Conservation (phyloP, 2,113 vertebrate species). For the Psilopogon haemacephalus region DNA sequence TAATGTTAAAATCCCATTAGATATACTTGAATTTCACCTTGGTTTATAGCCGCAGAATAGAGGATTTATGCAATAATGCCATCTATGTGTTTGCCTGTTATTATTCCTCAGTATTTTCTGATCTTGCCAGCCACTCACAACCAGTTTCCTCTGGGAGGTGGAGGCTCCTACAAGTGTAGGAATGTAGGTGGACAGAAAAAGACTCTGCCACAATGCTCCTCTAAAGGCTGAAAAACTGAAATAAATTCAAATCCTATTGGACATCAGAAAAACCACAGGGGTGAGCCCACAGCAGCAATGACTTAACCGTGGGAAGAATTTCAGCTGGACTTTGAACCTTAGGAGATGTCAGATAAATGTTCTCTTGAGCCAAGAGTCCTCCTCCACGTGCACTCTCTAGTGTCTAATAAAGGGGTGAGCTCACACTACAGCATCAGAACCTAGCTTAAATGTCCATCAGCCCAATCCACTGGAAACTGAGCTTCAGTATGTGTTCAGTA, state of each 20-base stretch:
- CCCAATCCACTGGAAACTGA: constrained; percentile 37
- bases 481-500: background rate
- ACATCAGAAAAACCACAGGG: background rate
- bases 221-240: background rate
- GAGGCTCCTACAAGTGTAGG: background rate
- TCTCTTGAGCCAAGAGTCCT: constrained; percentile 20
- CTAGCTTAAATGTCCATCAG: constrained; percentile 28
- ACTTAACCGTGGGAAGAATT: constrained; percentile 56
- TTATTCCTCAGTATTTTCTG: background rate
- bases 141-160: background rate
- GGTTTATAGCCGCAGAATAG: background rate
- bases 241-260: background rate
- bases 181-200: background rate
- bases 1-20: background rate
- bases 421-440: constrained; percentile 47
- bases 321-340: constrained; percentile 56
- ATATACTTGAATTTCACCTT: background rate
- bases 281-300: constrained; percentile 33
- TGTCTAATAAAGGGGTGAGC: constrained; percentile 47
- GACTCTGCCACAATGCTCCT: background rate
- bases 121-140: background rate
- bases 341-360: background rate
- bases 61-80: background rate
- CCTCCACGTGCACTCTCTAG: constrained; percentile 21
- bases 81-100: background rate